Evolutionary conservation across 1,140 invertebrate genomes (phyloP).

Genomic region (Pentalonia nigronervosa): DNA sequence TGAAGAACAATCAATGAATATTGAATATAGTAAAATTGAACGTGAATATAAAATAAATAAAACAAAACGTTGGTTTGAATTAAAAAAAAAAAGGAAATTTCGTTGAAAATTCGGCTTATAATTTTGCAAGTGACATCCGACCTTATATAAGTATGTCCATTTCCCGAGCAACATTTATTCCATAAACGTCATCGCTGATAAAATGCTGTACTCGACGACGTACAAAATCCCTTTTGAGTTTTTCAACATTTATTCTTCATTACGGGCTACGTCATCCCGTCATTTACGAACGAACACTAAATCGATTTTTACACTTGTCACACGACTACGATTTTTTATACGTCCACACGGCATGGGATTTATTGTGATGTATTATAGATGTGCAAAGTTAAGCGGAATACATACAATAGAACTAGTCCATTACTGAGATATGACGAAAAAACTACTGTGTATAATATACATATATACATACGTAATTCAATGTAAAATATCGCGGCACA

Average conservation of each 20-base stretch:
- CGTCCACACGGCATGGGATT: background rate
- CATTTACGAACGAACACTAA: too few relatives aligned
- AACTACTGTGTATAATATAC: too few relatives aligned
- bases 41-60: background rate
- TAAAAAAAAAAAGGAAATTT: background rate
- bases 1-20: background rate
- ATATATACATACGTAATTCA: background rate
- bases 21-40: background rate
- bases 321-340: background rate
- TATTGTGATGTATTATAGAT: too few relatives aligned
- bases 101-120: background rate
- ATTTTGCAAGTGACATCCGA: background rate
- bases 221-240: background rate
- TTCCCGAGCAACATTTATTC: background rate
- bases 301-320: constrained; percentile 23
- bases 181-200: background rate
- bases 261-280: background rate
- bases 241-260: background rate
- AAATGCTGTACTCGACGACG: background rate
- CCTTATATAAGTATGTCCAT: background rate
- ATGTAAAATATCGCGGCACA: background rate
- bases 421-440: too few relatives aligned
- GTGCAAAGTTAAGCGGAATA: too few relatives aligned
- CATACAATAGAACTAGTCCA: too few relatives aligned
- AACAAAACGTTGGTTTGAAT: background rate